Evolutionary conservation across 37 sponge, comb jelly and placozoan genomes (phyloP).

Genomic region (Halisarca cf. caerulea): DNA sequence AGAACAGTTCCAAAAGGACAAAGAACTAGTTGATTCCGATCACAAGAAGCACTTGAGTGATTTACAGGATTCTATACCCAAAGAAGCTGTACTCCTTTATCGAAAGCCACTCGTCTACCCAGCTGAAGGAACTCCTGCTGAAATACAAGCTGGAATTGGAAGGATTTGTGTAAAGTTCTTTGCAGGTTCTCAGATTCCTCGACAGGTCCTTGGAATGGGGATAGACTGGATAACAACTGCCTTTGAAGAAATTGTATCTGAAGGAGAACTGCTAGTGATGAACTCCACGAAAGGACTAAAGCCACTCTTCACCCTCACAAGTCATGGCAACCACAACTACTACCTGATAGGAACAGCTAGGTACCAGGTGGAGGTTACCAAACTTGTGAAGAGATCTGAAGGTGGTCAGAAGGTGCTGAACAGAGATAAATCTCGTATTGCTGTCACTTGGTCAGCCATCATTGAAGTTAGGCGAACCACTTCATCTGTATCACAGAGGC

Average conservation of each 20-base stretch:
- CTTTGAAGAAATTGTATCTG: not conserved
- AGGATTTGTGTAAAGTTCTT: constrained; percentile 3
- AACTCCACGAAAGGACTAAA: not conserved
- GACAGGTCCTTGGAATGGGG: not conserved
- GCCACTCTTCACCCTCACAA: not conserved
- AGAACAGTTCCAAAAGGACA: not conserved
- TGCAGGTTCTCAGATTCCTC: not conserved
- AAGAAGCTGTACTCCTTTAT: not conserved
- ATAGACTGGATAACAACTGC: not conserved
- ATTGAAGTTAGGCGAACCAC: not conserved
- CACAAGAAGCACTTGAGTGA: constrained; percentile 6
- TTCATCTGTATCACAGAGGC: not conserved
- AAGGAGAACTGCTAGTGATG: constrained; percentile 13
- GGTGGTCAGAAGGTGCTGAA: not conserved
- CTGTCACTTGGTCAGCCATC: not conserved
- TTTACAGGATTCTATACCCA: not conserved
- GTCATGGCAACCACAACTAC: not conserved
- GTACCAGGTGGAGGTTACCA: not conserved
- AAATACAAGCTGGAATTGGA: not conserved
- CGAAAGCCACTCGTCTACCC: constrained; percentile 6
- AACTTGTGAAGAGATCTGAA: not conserved
- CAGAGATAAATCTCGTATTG: not conserved
- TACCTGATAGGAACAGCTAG: not conserved
- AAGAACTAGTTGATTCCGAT: not conserved
- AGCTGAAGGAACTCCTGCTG: not conserved